Conservation (phyloP, 2,888 invertebrate species). For the Lasioglossum zephyrum region DNA sequence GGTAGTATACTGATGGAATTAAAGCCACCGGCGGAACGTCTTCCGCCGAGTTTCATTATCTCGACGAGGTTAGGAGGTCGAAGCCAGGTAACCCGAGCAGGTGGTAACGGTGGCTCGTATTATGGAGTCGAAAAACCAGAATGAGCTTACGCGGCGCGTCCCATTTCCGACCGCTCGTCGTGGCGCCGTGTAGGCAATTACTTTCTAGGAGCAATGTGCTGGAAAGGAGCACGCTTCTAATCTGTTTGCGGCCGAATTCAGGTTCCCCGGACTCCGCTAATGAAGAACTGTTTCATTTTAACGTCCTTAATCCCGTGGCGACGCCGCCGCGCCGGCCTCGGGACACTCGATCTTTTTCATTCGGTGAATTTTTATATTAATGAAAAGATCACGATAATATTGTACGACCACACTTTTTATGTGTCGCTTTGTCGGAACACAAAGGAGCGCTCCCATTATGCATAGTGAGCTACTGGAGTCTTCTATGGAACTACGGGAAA, state of each 20-base stretch:
- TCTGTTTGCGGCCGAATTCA: constrained; percentile 74
- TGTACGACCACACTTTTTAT: neutral
- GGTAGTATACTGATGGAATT: constrained; percentile 44
- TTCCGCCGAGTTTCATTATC: constrained; percentile 60
- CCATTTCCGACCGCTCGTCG: constrained; percentile 57
- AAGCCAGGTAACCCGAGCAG: constrained; percentile 57
- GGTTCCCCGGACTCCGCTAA: constrained; percentile 59
- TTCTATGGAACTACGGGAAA: neutral
- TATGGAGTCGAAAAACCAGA: constrained; percentile 63
- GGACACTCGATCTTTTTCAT: neutral
- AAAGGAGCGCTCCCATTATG: neutral
- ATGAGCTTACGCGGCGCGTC: constrained; percentile 72
- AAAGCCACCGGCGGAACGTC: constrained; percentile 43
- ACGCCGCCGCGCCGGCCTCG: neutral
- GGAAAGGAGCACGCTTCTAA: constrained; percentile 66
- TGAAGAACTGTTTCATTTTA: constrained; percentile 74
- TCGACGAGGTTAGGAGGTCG: constrained; percentile 55
- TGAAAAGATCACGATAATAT: neutral
- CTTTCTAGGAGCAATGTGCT: constrained; percentile 56
- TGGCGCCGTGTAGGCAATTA: constrained; percentile 70
- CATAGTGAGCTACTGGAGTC: neutral
- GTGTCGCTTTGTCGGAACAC: neutral
- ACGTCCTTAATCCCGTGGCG: constrained; percentile 43
- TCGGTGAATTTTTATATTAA: neutral
- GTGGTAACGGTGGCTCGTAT: constrained; percentile 54